Percentiles rank a stretch among this genome's conserved stretches.
Evolutionary conservation across 1,140 invertebrate species (phyloP).

Genomic region (Triops longicaudatus): DNA sequence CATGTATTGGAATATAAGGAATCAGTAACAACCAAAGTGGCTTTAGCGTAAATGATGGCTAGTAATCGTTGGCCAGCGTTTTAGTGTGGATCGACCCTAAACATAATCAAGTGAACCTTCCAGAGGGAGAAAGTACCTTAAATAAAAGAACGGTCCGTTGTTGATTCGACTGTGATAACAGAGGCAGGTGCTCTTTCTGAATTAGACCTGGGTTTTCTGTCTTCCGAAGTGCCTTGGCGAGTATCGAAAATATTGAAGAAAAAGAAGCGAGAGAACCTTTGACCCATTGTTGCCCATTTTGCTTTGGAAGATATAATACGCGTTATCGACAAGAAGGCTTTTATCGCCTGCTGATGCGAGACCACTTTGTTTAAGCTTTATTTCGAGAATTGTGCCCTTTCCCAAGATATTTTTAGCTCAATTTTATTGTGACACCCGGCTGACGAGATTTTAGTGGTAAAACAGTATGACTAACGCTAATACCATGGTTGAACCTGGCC

Average conservation of each 20-base stretch:
- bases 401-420: background rate
- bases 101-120: background rate
- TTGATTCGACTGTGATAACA: constrained; percentile 11
- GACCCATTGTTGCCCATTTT: background rate
- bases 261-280: background rate
- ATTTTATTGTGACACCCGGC: background rate
- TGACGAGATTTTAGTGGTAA: background rate
- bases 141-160: background rate
- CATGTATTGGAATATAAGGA: background rate
- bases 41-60: too few relatives aligned
- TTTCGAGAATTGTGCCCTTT: background rate
- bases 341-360: background rate
- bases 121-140: background rate
- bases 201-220: background rate
- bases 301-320: background rate
- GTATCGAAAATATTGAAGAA: background rate
- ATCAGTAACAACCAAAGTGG: background rate
- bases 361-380: background rate
- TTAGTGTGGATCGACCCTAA: background rate
- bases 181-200: constrained; percentile 1
- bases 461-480: background rate
- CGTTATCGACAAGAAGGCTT: background rate
- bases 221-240: constrained; percentile 1
- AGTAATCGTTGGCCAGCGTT: background rate
- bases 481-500: constrained; percentile 6